Percentiles rank a stretch among this genome's conserved stretches.
Conservation (phyloP, 23 tunicate genomes). For the Diplosoma virens region DNA sequence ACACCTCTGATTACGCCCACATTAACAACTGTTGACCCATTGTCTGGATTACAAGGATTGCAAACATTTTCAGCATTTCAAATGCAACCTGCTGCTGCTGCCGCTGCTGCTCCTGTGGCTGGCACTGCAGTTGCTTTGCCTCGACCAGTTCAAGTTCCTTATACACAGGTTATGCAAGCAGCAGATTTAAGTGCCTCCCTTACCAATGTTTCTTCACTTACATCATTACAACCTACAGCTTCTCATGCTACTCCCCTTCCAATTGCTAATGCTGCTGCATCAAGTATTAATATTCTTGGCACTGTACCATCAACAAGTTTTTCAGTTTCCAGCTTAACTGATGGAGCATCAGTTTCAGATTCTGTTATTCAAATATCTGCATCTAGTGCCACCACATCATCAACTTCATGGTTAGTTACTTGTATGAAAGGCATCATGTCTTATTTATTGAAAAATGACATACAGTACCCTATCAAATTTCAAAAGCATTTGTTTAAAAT, state of each 20-base stretch:
- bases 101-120: constrained; percentile 29
- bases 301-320: too few relatives aligned
- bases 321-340: too few relatives aligned
- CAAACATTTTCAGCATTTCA: background rate
- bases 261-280: constrained; percentile 8
- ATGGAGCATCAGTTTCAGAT: too few relatives aligned
- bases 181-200: background rate
- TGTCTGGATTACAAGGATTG: constrained; percentile 19
- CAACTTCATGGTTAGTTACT: background rate
- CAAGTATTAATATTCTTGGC: too few relatives aligned
- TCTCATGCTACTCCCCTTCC: constrained; percentile 5
- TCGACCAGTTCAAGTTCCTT: background rate
- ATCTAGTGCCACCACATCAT: too few relatives aligned
- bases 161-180: background rate
- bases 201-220: background rate
- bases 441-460: too few relatives aligned
- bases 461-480: too few relatives aligned
- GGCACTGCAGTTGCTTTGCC: constrained; percentile 9
- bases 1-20: constrained; percentile 36
- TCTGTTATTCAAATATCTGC: too few relatives aligned
- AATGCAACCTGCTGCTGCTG: constrained; percentile 14
- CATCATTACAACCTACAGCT: background rate
- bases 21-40: constrained; percentile 37
- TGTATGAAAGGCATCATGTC: background rate
- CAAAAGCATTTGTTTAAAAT: too few relatives aligned